phyloP scores from a whole-genome alignment of 2,888 invertebrate species.

The Philonicus albiceps region DNA sequence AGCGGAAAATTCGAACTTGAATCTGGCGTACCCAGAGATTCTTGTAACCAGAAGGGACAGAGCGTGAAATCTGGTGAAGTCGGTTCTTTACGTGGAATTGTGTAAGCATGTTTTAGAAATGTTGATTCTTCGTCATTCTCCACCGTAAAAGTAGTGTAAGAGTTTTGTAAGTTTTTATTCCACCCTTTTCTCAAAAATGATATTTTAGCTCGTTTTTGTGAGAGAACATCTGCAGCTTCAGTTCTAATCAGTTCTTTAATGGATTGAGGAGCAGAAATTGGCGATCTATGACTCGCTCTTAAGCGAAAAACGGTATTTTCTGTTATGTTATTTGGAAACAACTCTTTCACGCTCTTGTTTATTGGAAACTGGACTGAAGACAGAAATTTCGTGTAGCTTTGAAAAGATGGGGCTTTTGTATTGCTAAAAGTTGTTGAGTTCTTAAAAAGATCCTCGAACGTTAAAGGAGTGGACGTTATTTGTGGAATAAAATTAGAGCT shows the following conservation, averaged over 20 bases:
- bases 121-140: not conserved
- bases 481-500: not conserved
- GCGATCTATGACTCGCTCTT: not conserved
- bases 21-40: not conserved
- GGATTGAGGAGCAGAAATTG: not conserved
- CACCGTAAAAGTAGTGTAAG: not conserved
- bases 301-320: not conserved
- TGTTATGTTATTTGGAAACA: not conserved
- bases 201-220: not conserved
- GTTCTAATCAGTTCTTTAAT: not conserved
- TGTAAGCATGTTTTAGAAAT: not conserved
- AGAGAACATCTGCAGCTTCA: not conserved
- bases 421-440: not conserved
- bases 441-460: not conserved
- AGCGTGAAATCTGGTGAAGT: not conserved
- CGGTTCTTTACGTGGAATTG: not conserved
- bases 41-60: not conserved
- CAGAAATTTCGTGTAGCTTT: not conserved
- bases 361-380: not conserved
- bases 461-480: not conserved
- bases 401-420: not conserved
- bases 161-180: not conserved
- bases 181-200: not conserved
- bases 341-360: not conserved
- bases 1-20: not conserved